Conservation (phyloP, 2,888 invertebrate species). For the Ectemnius lituratus region DNA sequence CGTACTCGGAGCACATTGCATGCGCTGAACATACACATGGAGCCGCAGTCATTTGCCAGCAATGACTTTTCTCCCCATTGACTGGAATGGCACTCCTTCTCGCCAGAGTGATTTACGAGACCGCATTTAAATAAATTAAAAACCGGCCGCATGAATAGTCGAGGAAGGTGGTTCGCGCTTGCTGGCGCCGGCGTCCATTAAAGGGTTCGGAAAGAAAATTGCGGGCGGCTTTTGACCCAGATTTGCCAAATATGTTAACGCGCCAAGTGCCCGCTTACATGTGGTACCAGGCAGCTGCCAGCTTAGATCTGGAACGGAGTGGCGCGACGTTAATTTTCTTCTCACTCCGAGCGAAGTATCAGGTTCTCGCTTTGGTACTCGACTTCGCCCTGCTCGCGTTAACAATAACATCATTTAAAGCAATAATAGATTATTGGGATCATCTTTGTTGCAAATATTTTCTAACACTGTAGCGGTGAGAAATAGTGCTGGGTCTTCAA, state of each 20-base stretch:
- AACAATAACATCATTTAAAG: no score
- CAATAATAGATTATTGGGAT: no score
- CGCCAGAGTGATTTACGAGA: slow-evolving; percentile 40
- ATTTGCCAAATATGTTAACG: slow-evolving; percentile 34
- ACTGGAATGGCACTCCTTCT: neutral
- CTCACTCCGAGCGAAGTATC: slow-evolving; percentile 36
- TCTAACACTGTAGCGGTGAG: no score
- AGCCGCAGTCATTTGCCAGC: no score
- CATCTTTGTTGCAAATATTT: no score
- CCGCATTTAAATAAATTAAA: slow-evolving; percentile 46
- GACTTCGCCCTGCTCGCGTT: no score
- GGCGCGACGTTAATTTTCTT: slow-evolving; percentile 53
- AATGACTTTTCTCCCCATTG: no score
- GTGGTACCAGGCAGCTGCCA: slow-evolving; percentile 23
- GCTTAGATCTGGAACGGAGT: slow-evolving; percentile 45
- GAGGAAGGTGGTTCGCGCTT: slow-evolving; percentile 8
- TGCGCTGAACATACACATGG: no score
- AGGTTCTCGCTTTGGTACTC: no score
- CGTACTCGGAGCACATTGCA: no score
- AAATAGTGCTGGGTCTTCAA: no score
- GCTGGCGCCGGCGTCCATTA: slow-evolving; percentile 25
- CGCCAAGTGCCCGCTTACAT: slow-evolving; percentile 45
- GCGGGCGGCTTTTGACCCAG: slow-evolving; percentile 32
- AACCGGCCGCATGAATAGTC: slow-evolving; percentile 24
- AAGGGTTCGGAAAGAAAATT: slow-evolving; percentile 27